phyloP scores from a whole-genome alignment of 1,140 invertebrate genomes.

The Cyphomyrmex costatus region DNA sequence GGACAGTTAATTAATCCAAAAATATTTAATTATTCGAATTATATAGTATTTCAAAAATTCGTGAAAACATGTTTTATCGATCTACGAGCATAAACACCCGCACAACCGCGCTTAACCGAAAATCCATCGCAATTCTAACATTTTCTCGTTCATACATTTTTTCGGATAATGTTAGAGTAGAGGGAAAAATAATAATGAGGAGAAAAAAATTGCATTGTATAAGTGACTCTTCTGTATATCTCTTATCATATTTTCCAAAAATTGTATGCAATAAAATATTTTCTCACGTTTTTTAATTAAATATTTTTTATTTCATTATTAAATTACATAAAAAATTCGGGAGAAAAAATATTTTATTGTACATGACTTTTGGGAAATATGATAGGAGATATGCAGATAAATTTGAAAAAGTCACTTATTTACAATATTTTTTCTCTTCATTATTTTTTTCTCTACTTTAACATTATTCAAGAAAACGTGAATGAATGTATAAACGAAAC shows the following conservation, averaged over 20 bases:
- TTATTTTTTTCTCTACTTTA: neutral
- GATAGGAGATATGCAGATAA: neutral
- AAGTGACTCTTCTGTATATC: neutral
- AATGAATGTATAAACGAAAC: neutral
- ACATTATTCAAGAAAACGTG: neutral
- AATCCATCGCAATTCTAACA: neutral
- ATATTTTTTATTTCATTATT: no score
- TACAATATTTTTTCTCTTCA: neutral
- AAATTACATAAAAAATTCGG: no score
- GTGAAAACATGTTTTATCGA: neutral
- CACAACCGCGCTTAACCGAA: neutral
- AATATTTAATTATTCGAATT: neutral
- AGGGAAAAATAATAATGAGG: neutral
- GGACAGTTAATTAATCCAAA: neutral
- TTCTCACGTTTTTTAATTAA: no score
- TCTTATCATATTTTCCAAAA: neutral
- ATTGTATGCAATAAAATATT: neutral
- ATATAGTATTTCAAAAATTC: neutral
- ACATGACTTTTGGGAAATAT: neutral
- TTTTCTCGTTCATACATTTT: neutral
- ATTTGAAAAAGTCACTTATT: neutral
- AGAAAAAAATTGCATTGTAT: neutral
- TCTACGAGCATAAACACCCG: slow-evolving; percentile 35
- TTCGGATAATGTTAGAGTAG: neutral
- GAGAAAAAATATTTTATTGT: no score